Percentiles rank a stretch among this genome's conserved stretches.
phyloP scores from a whole-genome alignment of 1,140 invertebrate species.

The Drosophila lacertosa region DNA sequence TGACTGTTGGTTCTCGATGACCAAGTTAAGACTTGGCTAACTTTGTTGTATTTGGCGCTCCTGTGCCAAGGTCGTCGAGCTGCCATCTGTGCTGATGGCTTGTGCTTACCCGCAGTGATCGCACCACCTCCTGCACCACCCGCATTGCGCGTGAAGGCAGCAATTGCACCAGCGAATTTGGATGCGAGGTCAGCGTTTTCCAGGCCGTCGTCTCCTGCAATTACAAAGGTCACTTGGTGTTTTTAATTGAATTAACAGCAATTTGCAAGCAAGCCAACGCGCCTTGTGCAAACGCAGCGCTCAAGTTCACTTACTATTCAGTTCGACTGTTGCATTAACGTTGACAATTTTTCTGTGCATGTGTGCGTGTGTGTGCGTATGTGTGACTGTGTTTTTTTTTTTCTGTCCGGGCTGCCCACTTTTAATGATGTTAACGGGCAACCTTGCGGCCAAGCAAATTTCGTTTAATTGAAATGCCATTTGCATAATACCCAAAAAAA shows the following conservation, averaged over 20 bases:
- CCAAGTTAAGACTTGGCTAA: conserved; percentile 46
- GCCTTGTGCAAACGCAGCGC: conserved; percentile 54
- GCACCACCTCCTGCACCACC: conserved; percentile 83
- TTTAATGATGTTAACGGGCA: conserved; percentile 69
- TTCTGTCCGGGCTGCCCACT: conserved; percentile 38
- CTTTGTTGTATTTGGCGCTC: conserved; percentile 29
- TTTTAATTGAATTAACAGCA: conserved; percentile 41
- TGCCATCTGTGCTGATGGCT: conserved; percentile 13
- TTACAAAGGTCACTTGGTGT: conserved; percentile 33
- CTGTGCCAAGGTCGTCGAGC: conserved; percentile 24
- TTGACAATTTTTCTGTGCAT: conserved; percentile 58
- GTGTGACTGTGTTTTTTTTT: no score
- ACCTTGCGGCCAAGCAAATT: conserved; percentile 69
- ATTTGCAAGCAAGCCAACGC: conserved; percentile 52
- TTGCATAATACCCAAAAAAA: conserved; percentile 60
- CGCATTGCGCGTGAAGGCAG: conserved; percentile 82
- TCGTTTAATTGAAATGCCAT: conserved; percentile 77
- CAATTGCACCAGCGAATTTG: conserved; percentile 80
- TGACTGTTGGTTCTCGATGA: conserved; percentile 4
- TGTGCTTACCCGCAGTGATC: conserved; percentile 77
- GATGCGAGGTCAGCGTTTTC: conserved; percentile 83
- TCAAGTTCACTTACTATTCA: conserved; percentile 55
- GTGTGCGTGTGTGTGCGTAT: neutral
- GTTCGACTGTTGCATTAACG: conserved; percentile 40
- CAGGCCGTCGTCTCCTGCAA: conserved; percentile 83